Evolutionary conservation across 2,113 vertebrate species (phyloP).

Genomic region (Symphodus melops): DNA sequence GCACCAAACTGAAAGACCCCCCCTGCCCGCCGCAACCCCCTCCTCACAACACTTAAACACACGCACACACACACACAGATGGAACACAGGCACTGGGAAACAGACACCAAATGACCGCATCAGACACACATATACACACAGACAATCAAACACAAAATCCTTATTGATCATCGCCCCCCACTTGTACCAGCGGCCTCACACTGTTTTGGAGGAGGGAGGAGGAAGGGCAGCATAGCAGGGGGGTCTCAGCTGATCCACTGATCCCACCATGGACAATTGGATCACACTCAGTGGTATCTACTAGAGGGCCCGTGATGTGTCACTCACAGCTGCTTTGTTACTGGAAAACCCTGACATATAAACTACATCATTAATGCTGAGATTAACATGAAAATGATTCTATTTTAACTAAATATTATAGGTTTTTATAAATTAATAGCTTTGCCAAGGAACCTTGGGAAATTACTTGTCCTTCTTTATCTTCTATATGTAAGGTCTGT

Average conservation of each 20-base stretch:
- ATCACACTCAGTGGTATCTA: conserved; percentile 77
- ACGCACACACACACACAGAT: conserved; percentile 47
- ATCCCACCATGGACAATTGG: conserved; percentile 81
- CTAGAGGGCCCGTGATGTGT: conserved; percentile 61
- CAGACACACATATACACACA: conserved; percentile 53
- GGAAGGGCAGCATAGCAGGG: conserved; percentile 63
- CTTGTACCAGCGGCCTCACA: conserved; percentile 50
- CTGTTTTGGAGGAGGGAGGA: conserved; percentile 56
- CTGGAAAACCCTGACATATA: conserved; percentile 1
- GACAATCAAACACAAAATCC: conserved; percentile 75
- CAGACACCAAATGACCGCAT: conserved; percentile 48
- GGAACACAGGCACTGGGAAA: conserved; percentile 22
- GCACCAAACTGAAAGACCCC: conserved; percentile 66
- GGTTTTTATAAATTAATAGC: background rate
- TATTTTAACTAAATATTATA: background rate
- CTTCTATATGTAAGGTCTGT: too few species aligned
- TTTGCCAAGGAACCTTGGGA: too few species aligned
- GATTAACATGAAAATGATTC: background rate
- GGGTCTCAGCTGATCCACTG: conserved; percentile 77
- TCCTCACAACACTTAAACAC: conserved; percentile 55
- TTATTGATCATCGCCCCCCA: conserved; percentile 77
- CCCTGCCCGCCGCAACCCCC: conserved; percentile 28
- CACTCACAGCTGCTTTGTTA: conserved; percentile 52
- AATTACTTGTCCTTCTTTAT: too few species aligned
- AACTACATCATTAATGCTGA: background rate